Conservation (phyloP, 2,888 invertebrate species). For the Gastracanthus pulcherrimus region DNA sequence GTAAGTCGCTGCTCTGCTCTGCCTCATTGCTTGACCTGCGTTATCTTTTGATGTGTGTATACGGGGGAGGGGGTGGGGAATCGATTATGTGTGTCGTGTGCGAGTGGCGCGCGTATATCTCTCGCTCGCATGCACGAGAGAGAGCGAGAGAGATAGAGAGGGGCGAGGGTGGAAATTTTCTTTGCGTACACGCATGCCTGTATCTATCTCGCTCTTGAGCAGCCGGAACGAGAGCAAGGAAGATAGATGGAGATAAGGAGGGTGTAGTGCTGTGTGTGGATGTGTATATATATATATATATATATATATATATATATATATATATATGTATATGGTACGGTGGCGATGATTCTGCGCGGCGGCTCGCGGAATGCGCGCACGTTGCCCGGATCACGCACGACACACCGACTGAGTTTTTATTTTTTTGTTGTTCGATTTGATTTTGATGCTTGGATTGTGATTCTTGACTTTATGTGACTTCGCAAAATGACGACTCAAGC, state of each 20-base stretch:
- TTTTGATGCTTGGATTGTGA: too few relatives aligned
- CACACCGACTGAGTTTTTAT: background rate
- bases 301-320: background rate
- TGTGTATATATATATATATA: background rate
- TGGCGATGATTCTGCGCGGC: constrained; percentile 37
- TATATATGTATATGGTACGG: background rate
- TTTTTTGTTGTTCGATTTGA: too few relatives aligned
- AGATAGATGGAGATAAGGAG: constrained; percentile 7
- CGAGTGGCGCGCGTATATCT: background rate
- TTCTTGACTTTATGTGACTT: too few relatives aligned
- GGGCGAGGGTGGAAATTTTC: constrained; percentile 37
- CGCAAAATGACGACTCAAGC: too few relatives aligned
- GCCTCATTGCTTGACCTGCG: background rate
- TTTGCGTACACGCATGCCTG: background rate
- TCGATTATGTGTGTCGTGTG: constrained; percentile 27
- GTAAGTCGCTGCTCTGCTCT: constrained; percentile 12
- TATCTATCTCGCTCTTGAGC: background rate
- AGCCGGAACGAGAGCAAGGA: background rate
- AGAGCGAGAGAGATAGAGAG: too few relatives aligned
- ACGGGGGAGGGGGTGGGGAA: constrained; percentile 25
- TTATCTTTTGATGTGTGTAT: background rate
- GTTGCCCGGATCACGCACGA: background rate
- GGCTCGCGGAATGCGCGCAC: constrained; percentile 21
- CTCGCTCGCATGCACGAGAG: background rate
- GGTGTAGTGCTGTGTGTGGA: background rate